Evolutionary conservation across 2,113 vertebrate species (phyloP).

Genomic region (Phyllostomus discolor): DNA sequence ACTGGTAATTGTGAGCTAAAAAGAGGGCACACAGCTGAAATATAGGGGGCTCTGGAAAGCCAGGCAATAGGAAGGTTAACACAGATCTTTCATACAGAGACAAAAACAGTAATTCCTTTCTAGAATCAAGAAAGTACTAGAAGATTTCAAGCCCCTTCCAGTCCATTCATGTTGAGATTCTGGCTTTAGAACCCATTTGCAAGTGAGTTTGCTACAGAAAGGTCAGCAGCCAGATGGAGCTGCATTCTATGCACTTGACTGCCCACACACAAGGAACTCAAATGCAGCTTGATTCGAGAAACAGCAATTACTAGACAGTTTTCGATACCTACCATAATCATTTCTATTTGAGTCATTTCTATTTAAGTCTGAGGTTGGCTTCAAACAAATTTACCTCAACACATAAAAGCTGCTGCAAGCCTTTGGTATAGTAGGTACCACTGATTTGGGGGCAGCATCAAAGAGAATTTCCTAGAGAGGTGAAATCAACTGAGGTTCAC

Average conservation of each 20-base stretch:
- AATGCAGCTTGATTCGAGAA: constrained; percentile 44
- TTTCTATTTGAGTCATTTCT: constrained; percentile 76
- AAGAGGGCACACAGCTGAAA: too few relatives aligned
- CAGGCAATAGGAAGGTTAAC: neutral
- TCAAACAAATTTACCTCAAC: constrained; percentile 66
- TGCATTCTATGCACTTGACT: neutral
- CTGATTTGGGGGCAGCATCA: neutral
- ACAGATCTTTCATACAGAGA: neutral
- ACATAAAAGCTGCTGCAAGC: constrained; percentile 40
- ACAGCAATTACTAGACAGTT: constrained; percentile 73
- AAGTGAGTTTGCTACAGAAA: neutral
- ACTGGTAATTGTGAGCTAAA: accelerated
- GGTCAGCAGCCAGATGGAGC: neutral
- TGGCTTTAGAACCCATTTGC: neutral
- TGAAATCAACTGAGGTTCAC: neutral
- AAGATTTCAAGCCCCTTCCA: neutral
- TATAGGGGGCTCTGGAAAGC: neutral
- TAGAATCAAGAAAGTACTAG: neutral
- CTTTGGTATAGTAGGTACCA: neutral
- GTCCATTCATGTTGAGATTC: neutral
- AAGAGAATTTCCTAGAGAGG: constrained; percentile 45
- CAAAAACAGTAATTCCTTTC: neutral
- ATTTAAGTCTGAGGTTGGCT: constrained; percentile 67
- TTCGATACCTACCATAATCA: constrained; percentile 65
- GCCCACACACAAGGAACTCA: constrained; percentile 32